Base-by-base conservation (phyloP, 2,888 invertebrate species). In the Melikaiella ostensackeni region DNA sequence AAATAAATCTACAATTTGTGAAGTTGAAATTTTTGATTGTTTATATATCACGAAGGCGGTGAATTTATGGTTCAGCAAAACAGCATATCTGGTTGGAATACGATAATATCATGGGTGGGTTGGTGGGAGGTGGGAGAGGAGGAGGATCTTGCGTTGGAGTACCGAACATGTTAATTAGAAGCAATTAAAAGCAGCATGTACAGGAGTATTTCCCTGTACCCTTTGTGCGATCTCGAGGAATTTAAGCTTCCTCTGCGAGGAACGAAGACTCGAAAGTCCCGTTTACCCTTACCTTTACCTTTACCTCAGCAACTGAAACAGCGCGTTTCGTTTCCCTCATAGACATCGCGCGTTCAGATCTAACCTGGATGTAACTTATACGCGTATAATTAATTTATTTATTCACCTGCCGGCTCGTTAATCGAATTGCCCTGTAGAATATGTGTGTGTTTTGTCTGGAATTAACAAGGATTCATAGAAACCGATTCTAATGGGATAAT, bases 371-470 rank as follows among this genome's bases (percentile, higher is more conserved):
- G 76, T 74, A 75, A 79, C 80, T 81, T 80, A 82, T 82, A 81
- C 79, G 75, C 81, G 79, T 80, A 82, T 81, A 81, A 80, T 83
- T 86, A 86, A 87, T 86, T 87, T 85, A 87, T 87, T 86, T 83
- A 83, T 84, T 84, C 84, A 80, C 80, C 80, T 85, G 82, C 82
- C 81, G 80, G 83, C 85, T 84, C 81, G 84, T 82, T 86, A 86
- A 84, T 84, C 80, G 84, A 84, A 82, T 83, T 81, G 82, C 82
- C 81, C 81, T 81, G 75, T 76, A 81, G 38, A 11, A 57, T 24
- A 57, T 24, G 57, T 24, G 24, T 24, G 57, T 57, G 57, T 64
- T 78, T 77, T 82, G 57, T 24, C 11, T 57, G 57, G 73, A 79
- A 78, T 82, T 79, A 82, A 80, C 80, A 78, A 79, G 79, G 78